Percentiles rank a stretch among this genome's conserved stretches.
phyloP scores from a whole-genome alignment of 1,140 invertebrate species.

The Triops cancriformis region DNA sequence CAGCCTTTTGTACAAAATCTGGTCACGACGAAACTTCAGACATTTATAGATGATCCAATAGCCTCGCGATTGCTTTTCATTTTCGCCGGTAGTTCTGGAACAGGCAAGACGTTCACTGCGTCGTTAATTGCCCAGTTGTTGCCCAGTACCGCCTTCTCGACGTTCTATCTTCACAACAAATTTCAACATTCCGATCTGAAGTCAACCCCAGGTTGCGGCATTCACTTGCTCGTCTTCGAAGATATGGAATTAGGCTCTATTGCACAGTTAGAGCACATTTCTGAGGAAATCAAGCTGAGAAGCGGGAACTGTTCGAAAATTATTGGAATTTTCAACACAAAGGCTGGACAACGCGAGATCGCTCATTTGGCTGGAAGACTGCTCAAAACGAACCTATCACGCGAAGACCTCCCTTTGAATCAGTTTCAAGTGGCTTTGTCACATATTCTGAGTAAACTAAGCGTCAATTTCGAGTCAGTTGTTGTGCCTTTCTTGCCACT shows the following conservation, averaged over 20 bases:
- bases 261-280: background rate
- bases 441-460: background rate
- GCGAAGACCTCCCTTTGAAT: background rate
- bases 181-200: background rate
- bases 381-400: background rate
- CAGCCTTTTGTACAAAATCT: background rate
- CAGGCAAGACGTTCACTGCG: background rate
- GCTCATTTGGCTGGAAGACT: background rate
- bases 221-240: background rate
- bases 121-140: background rate
- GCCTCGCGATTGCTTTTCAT: background rate
- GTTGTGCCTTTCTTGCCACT: background rate
- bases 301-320: background rate
- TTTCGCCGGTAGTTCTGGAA: background rate
- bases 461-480: background rate
- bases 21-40: background rate
- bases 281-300: background rate
- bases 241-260: background rate
- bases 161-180: background rate
- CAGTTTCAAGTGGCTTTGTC: background rate
- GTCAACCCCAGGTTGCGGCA: background rate
- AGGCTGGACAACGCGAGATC: background rate
- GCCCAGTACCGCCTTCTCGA: background rate
- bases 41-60: background rate
- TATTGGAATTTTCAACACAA: background rate